These are phyloP conservation scores for Synodontis membranacea DNA, from an alignment of 2,113 vertebrate species.

Conservation along the genomic window DNA sequence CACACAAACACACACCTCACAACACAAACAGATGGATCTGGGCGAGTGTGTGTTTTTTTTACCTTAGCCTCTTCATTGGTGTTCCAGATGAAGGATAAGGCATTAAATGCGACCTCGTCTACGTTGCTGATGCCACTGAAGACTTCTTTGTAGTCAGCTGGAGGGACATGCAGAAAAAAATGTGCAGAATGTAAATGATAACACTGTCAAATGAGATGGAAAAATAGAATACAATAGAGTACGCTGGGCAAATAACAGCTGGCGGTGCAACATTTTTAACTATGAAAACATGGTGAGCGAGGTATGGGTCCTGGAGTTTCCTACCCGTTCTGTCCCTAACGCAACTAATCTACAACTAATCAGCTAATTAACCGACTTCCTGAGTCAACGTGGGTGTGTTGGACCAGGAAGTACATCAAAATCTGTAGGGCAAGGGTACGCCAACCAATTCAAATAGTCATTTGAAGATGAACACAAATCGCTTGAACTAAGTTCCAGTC, in stretches of 20 bases:
- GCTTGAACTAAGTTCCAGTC: neutral
- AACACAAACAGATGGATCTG: conserved; percentile 38
- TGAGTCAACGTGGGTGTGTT: conserved; percentile 3
- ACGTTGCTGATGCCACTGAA: conserved; percentile 90
- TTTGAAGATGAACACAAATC: neutral
- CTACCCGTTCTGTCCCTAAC: neutral
- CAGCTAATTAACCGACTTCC: neutral
- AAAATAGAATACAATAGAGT: neutral
- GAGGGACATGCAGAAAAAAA: conserved; percentile 12
- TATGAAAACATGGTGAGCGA: neutral
- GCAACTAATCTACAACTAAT: neutral
- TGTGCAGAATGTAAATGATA: conserved; percentile 8
- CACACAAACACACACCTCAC: conserved; percentile 38
- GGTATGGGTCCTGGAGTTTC: neutral
- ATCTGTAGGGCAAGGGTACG: conserved; percentile 26
- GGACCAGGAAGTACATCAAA: conserved; percentile 58
- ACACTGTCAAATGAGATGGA: neutral
- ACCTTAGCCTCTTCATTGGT: conserved; percentile 94
- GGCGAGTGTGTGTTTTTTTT: conserved; percentile 16
- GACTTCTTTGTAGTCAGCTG: conserved; percentile 97
- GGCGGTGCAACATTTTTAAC: neutral
- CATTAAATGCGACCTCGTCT: conserved; percentile 93
- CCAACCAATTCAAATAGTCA: neutral
- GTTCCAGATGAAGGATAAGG: conserved; percentile 94
- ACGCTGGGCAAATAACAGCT: neutral